Evolutionary conservation across 2,113 vertebrate genomes (phyloP), one percentile per base, ranked within the genome.

Genomic region (Thermophis baileyi): DNA sequence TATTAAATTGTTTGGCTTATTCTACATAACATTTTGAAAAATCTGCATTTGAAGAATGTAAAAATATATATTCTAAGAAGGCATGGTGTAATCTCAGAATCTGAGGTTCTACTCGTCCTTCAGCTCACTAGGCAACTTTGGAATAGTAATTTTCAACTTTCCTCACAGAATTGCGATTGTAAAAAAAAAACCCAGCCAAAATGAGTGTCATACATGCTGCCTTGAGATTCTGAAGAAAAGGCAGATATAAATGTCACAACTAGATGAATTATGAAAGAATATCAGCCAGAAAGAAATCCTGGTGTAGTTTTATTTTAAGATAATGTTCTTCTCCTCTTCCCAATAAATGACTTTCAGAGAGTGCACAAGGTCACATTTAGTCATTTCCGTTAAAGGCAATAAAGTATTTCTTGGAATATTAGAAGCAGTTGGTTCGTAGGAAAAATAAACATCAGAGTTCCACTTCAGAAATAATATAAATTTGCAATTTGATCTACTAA

Each of bases 331-430:
- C 25, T 57, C 6, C 24, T 18, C 5, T 50, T 50, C 46, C 51
- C 9, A 24, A 74, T 54, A 93, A 94, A 60, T 93, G 74, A 0
- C 88, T 90, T 85, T 93, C 93, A 89, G 86, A 89, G 91, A 94
- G 94, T 0, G 0, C 0, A 63, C 1, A 91, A 94, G 91, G 94
- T 95, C 95, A 95, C 18, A 93, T 47, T 86, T 51, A 95, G 0
- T 89, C 85, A 94, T 85, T 95, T 91, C 24, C 60, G 85, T 14
- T 40, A 57, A 27, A 90, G 14, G 85, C 49, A 4, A 69, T 1
- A 91, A 40, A 91, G 11, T 27, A 54, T 93, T 93, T 27, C 57
- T 88, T 89, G 35, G 51, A 0, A 1, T 35, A 16, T 49, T 60
- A 87, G 22, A 53, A 91, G 53, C 16, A 91, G 27, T 27, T 22